Percentiles rank a stretch among this genome's conserved stretches.
Conservation (phyloP, 1,140 invertebrate species). For the Liolophura sinensis region DNA sequence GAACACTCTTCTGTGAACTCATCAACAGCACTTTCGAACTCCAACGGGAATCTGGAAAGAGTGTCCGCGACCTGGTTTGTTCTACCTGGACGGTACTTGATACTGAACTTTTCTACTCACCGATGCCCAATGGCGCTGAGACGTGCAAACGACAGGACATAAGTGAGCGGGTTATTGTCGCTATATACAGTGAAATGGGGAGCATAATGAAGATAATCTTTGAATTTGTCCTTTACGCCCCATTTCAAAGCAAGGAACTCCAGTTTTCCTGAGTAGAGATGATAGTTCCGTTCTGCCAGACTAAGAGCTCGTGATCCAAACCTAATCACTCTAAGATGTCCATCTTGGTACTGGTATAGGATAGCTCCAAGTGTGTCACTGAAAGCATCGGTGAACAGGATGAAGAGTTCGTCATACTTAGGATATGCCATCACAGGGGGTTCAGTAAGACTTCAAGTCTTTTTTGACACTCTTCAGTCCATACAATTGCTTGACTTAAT, state of each 20-base stretch:
- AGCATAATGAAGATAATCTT: constrained; percentile 14
- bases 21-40: too few relatives aligned
- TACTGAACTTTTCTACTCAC: constrained; percentile 14
- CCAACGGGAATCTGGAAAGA: too few relatives aligned
- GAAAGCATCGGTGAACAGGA: constrained; percentile 58
- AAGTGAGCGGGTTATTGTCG: constrained; percentile 16
- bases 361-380: constrained; percentile 55
- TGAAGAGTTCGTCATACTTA: constrained; percentile 50
- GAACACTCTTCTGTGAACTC: too few relatives aligned
- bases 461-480: constrained; percentile 10
- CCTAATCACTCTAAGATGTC: constrained; percentile 21
- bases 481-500: constrained; percentile 10
- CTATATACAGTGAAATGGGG: constrained; percentile 14
- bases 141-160: constrained; percentile 3
- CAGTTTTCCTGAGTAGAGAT: constrained; percentile 20
- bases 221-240: constrained; percentile 15
- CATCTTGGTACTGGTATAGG: constrained; percentile 47
- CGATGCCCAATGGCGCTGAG: constrained; percentile 6
- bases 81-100: constrained; percentile 9
- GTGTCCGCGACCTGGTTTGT: constrained; percentile 19
- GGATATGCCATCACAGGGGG: constrained; percentile 41
- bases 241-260: constrained; percentile 27
- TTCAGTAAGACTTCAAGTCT: constrained; percentile 18
- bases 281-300: constrained; percentile 19
- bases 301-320: constrained; percentile 27